Percentiles rank a stretch among this genome's conserved stretches.
phyloP scores from a whole-genome alignment of 2,797 vertebrate species.

The Tenualosa ilisha region DNA sequence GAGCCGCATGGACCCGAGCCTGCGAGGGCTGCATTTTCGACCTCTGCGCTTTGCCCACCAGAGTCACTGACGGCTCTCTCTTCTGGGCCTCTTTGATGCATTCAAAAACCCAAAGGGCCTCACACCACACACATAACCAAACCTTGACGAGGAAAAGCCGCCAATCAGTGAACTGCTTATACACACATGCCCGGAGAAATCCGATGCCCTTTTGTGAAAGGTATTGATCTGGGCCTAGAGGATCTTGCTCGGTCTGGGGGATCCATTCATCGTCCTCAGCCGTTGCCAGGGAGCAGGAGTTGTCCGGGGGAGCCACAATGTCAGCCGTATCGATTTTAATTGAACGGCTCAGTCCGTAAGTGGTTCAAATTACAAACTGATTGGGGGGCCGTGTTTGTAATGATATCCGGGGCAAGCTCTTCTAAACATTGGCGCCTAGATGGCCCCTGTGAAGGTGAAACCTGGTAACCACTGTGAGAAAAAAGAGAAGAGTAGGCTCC shows the following conservation, averaged over 20 bases:
- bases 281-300: slow-evolving; percentile 48
- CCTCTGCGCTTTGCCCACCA: background rate
- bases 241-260: slow-evolving; percentile 48
- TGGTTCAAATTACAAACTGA: slow-evolving; percentile 55
- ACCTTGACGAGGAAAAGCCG: background rate
- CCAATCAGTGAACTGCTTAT: slow-evolving; percentile 58
- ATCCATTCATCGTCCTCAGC: slow-evolving; percentile 41
- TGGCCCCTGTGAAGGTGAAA: background rate
- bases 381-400: slow-evolving; percentile 43
- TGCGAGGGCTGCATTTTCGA: background rate
- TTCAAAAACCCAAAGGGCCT: background rate
- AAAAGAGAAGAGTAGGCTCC: background rate
- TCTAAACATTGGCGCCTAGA: background rate
- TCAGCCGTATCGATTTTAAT: slow-evolving; percentile 59
- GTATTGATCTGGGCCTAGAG: slow-evolving; percentile 63
- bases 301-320: slow-evolving; percentile 33
- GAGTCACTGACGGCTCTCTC: background rate
- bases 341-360: slow-evolving; percentile 51
- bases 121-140: background rate
- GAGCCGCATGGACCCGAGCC: background rate
- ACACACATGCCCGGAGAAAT: slow-evolving; percentile 58
- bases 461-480: background rate
- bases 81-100: background rate
- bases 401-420: slow-evolving; percentile 22
- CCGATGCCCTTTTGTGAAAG: slow-evolving; percentile 59